Percentiles rank a stretch among this genome's conserved stretches.
Conservation (phyloP, 1,140 invertebrate species). For the Bacillus rossius region DNA sequence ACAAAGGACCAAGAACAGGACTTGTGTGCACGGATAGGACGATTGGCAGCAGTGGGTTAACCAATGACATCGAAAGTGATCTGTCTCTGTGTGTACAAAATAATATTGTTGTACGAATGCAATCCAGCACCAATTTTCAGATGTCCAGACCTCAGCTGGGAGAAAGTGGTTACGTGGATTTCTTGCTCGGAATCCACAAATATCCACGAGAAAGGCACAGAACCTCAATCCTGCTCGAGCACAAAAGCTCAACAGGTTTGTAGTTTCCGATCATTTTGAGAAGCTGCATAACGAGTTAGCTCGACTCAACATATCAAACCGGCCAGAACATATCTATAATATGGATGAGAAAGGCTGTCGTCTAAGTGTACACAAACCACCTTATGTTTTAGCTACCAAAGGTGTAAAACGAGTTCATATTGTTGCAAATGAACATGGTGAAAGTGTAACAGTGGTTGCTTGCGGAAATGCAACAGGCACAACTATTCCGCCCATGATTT, state of each 20-base stretch:
- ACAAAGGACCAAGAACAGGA: constrained; percentile 26
- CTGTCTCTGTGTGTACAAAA: constrained; percentile 20
- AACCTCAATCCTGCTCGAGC: constrained; percentile 32
- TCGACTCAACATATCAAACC: constrained; percentile 24
- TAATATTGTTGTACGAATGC: constrained; percentile 29
- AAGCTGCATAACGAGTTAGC: constrained; percentile 29
- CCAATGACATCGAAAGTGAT: constrained; percentile 28
- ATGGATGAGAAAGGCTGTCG: constrained; percentile 42
- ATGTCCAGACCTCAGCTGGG: no score
- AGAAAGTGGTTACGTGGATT: constrained; percentile 11
- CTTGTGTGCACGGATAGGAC: constrained; percentile 24
- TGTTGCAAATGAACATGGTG: no score
- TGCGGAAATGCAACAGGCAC: no score
- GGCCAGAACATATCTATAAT: constrained; percentile 36
- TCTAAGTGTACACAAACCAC: constrained; percentile 33
- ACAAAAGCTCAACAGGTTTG: constrained; percentile 33
- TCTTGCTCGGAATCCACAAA: constrained; percentile 24
- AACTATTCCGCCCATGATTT: no score
- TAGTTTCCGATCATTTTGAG: constrained; percentile 31
- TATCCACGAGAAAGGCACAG: constrained; percentile 31
- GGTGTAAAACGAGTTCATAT: no score
- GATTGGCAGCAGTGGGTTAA: constrained; percentile 25
- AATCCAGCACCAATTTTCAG: constrained; percentile 23
- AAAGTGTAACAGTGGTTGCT: no score
- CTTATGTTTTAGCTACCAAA: no score